Conservation (phyloP, 1,140 invertebrate species). For the Cotesia vestalis region DNA sequence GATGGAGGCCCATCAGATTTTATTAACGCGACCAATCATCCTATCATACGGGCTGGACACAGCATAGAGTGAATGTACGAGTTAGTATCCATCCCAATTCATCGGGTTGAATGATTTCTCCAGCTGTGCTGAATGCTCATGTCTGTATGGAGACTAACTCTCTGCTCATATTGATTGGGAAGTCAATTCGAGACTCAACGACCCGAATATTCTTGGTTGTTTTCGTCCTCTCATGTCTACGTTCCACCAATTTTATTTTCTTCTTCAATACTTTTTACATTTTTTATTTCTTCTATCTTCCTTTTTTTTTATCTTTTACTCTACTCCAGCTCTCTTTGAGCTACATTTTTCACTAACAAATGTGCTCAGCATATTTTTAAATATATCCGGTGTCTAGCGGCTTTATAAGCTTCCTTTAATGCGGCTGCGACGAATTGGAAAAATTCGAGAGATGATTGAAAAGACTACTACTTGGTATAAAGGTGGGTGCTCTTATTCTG, state of each 20-base stretch:
- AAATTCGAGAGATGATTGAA: neutral
- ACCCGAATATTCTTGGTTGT: slow-evolving; percentile 10
- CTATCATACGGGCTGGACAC: slow-evolving; percentile 48
- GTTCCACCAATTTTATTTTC: neutral
- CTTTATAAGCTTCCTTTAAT: neutral
- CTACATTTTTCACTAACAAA: too few relatives aligned
- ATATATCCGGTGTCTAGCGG: neutral
- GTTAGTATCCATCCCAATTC: slow-evolving; percentile 29
- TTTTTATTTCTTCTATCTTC: neutral
- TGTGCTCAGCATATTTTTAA: slow-evolving; percentile 7
- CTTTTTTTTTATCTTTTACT: too few relatives aligned
- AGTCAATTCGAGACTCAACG: slow-evolving; percentile 11
- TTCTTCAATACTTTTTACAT: neutral
- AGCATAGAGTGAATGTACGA: slow-evolving; percentile 18
- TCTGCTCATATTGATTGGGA: slow-evolving; percentile 12
- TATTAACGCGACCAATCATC: slow-evolving; percentile 60
- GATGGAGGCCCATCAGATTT: slow-evolving; percentile 55
- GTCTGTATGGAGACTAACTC: slow-evolving; percentile 20
- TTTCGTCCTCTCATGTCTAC: neutral
- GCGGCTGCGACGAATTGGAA: slow-evolving; percentile 7
- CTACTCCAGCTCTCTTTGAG: too few relatives aligned
- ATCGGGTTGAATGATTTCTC: slow-evolving; percentile 32
- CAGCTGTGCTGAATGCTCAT: slow-evolving; percentile 13
- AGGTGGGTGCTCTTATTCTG: neutral
- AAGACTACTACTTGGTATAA: neutral